Percentiles rank a stretch among this genome's conserved stretches.
Evolutionary conservation across 2,888 invertebrate species (phyloP).

Genomic region (Adelphocoris suturalis): DNA sequence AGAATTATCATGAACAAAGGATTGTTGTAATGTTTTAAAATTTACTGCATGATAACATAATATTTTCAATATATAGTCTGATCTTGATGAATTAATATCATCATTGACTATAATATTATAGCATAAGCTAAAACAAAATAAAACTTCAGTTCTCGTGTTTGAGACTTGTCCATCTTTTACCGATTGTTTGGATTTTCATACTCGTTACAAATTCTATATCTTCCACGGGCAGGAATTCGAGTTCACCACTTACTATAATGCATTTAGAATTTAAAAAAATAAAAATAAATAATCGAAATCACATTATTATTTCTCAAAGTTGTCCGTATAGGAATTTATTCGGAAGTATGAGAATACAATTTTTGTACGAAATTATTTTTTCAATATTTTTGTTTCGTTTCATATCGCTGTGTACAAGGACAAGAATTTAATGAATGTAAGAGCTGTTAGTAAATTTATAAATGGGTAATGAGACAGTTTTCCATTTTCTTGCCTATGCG

Average conservation of each 20-base stretch:
- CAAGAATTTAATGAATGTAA: no score
- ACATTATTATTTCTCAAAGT: no score
- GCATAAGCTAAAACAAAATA: not conserved
- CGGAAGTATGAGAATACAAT: no score
- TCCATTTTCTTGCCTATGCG: no score
- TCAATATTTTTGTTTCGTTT: no score
- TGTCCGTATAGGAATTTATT: no score
- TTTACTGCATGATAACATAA: slow-evolving; percentile 1
- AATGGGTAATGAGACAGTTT: no score
- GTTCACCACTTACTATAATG: slow-evolving; percentile 9
- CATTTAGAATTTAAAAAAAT: not conserved
- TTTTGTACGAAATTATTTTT: no score
- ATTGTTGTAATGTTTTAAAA: not conserved
- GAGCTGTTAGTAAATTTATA: no score
- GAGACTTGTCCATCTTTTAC: slow-evolving; percentile 4
- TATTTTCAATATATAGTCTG: not conserved
- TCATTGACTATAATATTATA: not conserved
- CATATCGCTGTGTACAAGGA: no score
- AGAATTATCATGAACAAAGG: not conserved
- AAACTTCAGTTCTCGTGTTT: not conserved
- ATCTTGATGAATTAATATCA: not conserved
- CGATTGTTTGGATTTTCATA: not conserved
- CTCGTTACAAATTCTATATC: not conserved
- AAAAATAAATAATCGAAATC: no score
- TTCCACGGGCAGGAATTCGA: slow-evolving; percentile 39